Evolutionary conservation across 2,797 vertebrate species (phyloP).

Genomic region (Phrynocephalus forsythii): DNA sequence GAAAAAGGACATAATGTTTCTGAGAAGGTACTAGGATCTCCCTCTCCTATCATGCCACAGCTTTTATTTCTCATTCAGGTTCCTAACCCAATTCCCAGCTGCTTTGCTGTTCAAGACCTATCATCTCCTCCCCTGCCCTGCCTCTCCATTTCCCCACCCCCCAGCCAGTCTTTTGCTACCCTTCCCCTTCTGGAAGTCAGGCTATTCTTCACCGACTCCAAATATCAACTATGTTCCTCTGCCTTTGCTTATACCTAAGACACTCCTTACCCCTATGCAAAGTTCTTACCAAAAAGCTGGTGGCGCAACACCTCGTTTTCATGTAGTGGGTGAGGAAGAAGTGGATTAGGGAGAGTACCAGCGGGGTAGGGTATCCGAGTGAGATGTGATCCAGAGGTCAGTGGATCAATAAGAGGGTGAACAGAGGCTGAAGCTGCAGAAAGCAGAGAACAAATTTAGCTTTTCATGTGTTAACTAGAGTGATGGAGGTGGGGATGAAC

Average conservation of each 20-base stretch:
- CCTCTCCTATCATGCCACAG: rapidly evolving
- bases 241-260: not conserved
- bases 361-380: conserved; percentile 97
- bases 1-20: not conserved
- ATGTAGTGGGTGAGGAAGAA: conserved; percentile 97
- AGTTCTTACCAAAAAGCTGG: conserved; percentile 95
- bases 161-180: not conserved
- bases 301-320: conserved; percentile 99
- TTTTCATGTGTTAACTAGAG: not conserved
- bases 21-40: not conserved
- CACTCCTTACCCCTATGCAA: not conserved
- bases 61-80: not conserved
- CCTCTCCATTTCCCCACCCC: not conserved
- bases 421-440: conserved; percentile 94
- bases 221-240: too few species aligned
- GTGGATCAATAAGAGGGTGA: conserved; percentile 98
- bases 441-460: conserved; percentile 5
- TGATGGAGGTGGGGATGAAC: not conserved
- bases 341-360: conserved; percentile 92
- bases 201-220: not conserved
- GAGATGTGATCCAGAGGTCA: conserved; percentile 95
- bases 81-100: too few species aligned
- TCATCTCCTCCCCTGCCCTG: not conserved
- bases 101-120: not conserved
- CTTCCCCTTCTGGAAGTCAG: rapidly evolving